Evolutionary conservation across 2,888 invertebrate species (phyloP), one percentile per base, ranked within the genome.

Genomic region (Drosophila vallismaia): DNA sequence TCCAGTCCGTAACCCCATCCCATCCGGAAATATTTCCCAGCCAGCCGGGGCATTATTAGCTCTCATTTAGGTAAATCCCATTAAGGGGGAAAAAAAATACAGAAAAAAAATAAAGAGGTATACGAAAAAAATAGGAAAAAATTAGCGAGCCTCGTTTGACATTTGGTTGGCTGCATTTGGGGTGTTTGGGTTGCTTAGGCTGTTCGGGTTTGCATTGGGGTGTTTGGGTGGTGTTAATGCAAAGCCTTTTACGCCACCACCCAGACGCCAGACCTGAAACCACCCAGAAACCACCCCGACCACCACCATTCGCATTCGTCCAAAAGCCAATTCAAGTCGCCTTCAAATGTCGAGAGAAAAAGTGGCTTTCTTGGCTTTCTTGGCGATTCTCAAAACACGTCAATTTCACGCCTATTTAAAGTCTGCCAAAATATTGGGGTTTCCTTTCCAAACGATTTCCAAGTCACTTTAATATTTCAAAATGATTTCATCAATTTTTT

Each of bases 31-130:
- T 87, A 19, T 87, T 85, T 82, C 62, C 86, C 71, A 67, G 59
- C 56, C 56, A 69, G 55, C 63, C 66, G 64, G 53, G 70, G 64
- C 84, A 76, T 86, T 84, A 84, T 84, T 84, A 88, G 83, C 83
- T 86, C 81, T 87, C 83, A 88, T 84, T 84, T 88, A 88, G 73
- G 73, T 80, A 84, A 88, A 84, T 84, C 88, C 88, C 88, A 86
- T 84, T 84, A 71, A 71, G 53, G 64, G 33, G 40, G 53, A 45
- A 42, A 38, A 6, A 36, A 40, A 40, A 64, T 36, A 48, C 48
- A 75, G 50, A 66, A 54, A 46, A 68, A 45, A 45, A 42, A 55
- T n/a, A 28, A 40, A 40, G 24, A 28, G 33, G 40, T 28, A 14
- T 29, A 28, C 62, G 24, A 51, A 52, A 56, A 49, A 52, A 10